Percentiles rank a stretch among this genome's conserved stretches.
Conservation (phyloP, 2,888 invertebrate genomes). For the Syrista parreyssii region DNA sequence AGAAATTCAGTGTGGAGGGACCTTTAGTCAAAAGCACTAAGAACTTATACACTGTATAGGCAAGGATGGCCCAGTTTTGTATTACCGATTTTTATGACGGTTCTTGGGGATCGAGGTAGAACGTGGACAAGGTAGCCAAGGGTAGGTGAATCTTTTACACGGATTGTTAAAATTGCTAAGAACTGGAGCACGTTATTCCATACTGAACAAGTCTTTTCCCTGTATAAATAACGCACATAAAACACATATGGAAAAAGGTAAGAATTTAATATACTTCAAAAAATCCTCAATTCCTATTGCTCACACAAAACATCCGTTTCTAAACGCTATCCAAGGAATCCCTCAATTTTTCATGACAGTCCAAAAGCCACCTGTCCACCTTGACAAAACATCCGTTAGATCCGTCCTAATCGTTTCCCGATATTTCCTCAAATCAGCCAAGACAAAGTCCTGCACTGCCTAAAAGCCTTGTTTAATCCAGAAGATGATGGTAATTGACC, state of each 20-base stretch:
- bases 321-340: neutral
- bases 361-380: constrained; percentile 24
- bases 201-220: neutral
- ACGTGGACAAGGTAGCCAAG: constrained; percentile 21
- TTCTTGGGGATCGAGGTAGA: constrained; percentile 17
- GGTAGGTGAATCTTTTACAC: neutral
- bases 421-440: constrained; percentile 12
- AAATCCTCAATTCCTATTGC: constrained; percentile 5
- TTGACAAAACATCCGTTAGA: constrained; percentile 16
- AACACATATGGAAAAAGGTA: neutral
- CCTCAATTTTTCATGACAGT: neutral
- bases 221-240: constrained; percentile 12
- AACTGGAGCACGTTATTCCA: neutral
- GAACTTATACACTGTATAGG: neutral
- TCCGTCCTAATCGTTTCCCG: constrained; percentile 26
- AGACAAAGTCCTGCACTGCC: neutral
- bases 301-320: neutral
- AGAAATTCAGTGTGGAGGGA: neutral
- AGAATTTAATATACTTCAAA: constrained; percentile 2
- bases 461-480: neutral
- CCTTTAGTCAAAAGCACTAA: neutral
- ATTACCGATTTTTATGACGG: constrained; percentile 40
- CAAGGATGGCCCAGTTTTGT: constrained; percentile 44
- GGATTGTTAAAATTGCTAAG: neutral
- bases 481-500: neutral